Evolutionary conservation across 1,140 invertebrate genomes (phyloP), one percentile per base, ranked within the genome.

Genomic region (Sipha flava): DNA sequence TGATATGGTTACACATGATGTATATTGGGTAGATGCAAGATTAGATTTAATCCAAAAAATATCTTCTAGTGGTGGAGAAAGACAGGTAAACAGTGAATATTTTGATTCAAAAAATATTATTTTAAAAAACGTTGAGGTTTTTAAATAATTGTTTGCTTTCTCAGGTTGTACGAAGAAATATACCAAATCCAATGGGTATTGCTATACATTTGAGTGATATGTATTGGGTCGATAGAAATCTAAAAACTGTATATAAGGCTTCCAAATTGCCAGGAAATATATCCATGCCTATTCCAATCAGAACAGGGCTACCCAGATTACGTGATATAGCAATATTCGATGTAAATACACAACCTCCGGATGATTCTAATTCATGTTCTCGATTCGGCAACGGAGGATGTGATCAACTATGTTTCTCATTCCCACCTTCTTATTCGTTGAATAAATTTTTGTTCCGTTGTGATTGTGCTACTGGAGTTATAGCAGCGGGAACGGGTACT

Each of bases 21-120:
- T 99, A 0, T 99, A 96, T 85, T 99, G 97, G 97, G 95, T 97
- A 0, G 98, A 99, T 85, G 94, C 95, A 0, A 92, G 93, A 84
- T 87, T 96, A 23, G 96, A 98, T 85, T 93, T 91, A 81, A 97
- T 98, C 81, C 95, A 98, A 84, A 94, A 92, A 85, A 90, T 95
- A 26, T 92, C 92, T 0, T 94, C 90, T 84, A 92, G 88, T 45
- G 94, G 94, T 7, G 91, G 91, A 10, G 91, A 92, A 82, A 88
- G 94, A 83, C 91, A 93, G 83, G 84, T 85, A 80, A 81, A 47
- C 52, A 6, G 21, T 37, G 1, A 31, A 18, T 29, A 73, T 29
- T 49, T 34, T 10, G n/a, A 16, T 57, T 6, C 4, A 5, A 21
- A 4, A 57, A 57, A 5, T 6, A 57, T 5, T n/a, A 6, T 57